phyloP scores from a whole-genome alignment of 1,140 invertebrate species.

The Drosophila murphyi region DNA sequence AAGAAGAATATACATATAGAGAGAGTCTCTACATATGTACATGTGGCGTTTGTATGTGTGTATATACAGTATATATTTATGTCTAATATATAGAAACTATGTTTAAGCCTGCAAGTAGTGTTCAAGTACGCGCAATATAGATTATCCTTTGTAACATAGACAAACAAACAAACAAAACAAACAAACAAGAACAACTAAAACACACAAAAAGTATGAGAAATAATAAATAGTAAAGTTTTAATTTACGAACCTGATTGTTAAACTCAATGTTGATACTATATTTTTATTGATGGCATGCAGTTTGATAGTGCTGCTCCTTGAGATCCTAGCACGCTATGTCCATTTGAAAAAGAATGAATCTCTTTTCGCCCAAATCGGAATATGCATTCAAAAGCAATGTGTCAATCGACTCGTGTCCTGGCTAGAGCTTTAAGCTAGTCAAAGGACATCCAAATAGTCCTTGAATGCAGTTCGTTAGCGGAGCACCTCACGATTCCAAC shows the following conservation, averaged over 20 bases:
- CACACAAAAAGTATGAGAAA: constrained; percentile 45
- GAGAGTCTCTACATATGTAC: constrained; percentile 6
- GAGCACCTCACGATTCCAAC: no score
- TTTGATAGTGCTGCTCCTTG: no score
- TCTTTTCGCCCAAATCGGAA: no score
- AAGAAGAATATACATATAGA: constrained; percentile 29
- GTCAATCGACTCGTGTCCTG: no score
- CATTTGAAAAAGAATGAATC: no score
- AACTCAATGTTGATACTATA: background rate
- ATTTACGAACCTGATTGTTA: constrained; percentile 16
- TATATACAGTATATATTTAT: constrained; percentile 26
- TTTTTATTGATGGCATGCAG: no score
- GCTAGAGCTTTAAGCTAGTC: no score
- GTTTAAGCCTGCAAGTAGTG: constrained; percentile 60
- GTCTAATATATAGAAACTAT: constrained; percentile 49
- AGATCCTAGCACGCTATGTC: no score
- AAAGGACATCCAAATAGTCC: no score
- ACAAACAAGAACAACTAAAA: constrained; percentile 4
- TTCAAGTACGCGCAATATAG: constrained; percentile 74
- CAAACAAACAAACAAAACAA: constrained; percentile 13
- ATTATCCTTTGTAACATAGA: constrained; percentile 73
- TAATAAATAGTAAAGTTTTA: constrained; percentile 72
- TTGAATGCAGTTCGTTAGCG: no score
- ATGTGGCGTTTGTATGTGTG: constrained; percentile 5
- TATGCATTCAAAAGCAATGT: no score